Conservation (phyloP, 2,113 vertebrate genomes). For the Poecilia latipinna region DNA sequence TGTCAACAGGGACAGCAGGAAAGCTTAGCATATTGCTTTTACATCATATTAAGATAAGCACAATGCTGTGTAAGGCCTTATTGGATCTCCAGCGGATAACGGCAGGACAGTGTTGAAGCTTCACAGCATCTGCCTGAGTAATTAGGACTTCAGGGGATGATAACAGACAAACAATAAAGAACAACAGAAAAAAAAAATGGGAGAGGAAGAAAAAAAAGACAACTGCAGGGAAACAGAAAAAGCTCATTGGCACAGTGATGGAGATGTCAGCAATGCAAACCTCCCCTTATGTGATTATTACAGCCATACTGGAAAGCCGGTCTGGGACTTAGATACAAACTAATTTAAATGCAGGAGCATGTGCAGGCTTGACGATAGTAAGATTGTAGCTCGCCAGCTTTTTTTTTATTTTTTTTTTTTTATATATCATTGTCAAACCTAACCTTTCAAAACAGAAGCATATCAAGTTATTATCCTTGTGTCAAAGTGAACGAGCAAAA, state of each 20-base stretch:
- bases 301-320: constrained; percentile 7
- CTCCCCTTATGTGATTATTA: constrained; percentile 21
- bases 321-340: neutral
- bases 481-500: neutral
- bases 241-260: constrained; percentile 19
- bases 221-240: constrained; percentile 31
- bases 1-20: constrained; percentile 50
- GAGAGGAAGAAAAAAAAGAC: constrained; percentile 13
- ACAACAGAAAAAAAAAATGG: constrained; percentile 19
- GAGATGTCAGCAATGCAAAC: constrained; percentile 39
- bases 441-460: neutral
- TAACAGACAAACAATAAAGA: constrained; percentile 41
- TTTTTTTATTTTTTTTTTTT: neutral
- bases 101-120: constrained; percentile 62
- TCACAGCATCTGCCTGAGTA: constrained; percentile 72
- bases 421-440: constrained; percentile 1
- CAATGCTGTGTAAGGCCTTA: constrained; percentile 64
- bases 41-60: constrained; percentile 67
- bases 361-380: neutral
- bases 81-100: constrained; percentile 70
- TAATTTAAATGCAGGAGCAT: constrained; percentile 24
- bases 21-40: constrained; percentile 64
- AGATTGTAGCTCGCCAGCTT: neutral
- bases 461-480: neutral
- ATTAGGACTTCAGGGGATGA: constrained; percentile 75